Base-by-base conservation (phyloP, 2,113 vertebrate species). In the Sardina pilchardus region DNA sequence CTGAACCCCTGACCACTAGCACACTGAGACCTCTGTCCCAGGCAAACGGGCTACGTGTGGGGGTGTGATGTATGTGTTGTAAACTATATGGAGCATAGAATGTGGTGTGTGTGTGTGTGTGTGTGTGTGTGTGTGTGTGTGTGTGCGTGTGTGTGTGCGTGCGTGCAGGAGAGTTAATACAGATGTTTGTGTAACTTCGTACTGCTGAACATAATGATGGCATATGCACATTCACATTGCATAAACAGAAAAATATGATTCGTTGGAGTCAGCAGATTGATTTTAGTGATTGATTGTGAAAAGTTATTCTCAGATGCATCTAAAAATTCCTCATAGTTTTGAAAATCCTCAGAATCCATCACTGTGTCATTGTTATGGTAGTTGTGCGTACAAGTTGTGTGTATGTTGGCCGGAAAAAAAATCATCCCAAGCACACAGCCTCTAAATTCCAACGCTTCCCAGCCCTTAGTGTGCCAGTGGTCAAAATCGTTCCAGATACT, bases 1-100 rank as follows among this genome's bases (percentile, higher is more conserved):
- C 45, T 89, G 81, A 81, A 86, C 81, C 56, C n/a, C 84, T 86
- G 81, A 88, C 87, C 85, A 26, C 83, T 39, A 88, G 83, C n/a
- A 86, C 59, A 63, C 59, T 63, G 59, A 63, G 24, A 63, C 21
- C 24, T 26, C 59, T 63, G 59, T 63, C 59, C 24, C 7, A n/a
- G 21, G 24, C 24, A 63, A 63, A n/a, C 59, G 1, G 59, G 59
- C 24, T 63, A 9, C 4, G 26, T 63, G 59, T n/a, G 59, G 5
- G n/a, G 59, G 59, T 24, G 59, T 63, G 59, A 26, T 63, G n/a
- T 9, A 26, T 63, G 59, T 24, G 59, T 26, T 63, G 59, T 21
- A 26, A 63, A 63, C 59, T 63, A 63, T 63, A 63, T 26, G 59
- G n/a, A 63, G 59, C 59, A 21, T 63, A 19, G 2, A 50, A 10